Evolutionary conservation across 2,888 invertebrate genomes (phyloP), one percentile per base, ranked within the genome.

Genomic region (Phymatocera aterrima): DNA sequence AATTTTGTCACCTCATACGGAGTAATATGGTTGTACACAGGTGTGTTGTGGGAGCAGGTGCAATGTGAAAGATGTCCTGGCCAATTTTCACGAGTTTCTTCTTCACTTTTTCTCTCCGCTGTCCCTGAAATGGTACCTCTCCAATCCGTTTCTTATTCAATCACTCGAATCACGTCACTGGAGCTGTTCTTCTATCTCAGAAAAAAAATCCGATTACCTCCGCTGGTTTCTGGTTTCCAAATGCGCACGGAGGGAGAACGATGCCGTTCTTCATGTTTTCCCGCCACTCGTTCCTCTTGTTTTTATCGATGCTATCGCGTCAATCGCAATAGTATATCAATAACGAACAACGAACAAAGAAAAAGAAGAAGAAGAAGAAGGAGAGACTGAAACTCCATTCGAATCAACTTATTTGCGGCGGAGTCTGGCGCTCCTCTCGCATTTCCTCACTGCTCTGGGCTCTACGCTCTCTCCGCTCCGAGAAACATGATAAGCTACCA

Each of bases 401-500:
- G 65, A 68, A 18, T 64, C 61, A 37, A 64, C 37, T 31, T 37
- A 37, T 64, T 64, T 64, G 34, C 24, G 60, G n/a, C 37, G n/a
- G 1, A 21, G 21, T 51, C 51, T 51, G 57, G 57, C 57, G 15
- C 57, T 57, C 57, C 28, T 64, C 34, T 64, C 64, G 34, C 43
- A 24, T n/a, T n/a, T 68, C 34, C 46, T n/a, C 15, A 10, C 12
- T 28, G 12, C 12, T 28, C 60, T 54, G 18, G 8, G n/a, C 34
- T 10, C 18, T 64, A n/a, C 24, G 37, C 40, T 6, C 54, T 34
- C 57, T 57, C 40, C 75, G 24, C 40, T 60, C 43, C 18, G 34
- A 60, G 57, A 75, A 75, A 75, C 54, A 75, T 40, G 75, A 75
- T 75, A 75, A 75, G 75, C 75, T 60, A 75, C 75, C 57, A 75